These are phyloP conservation scores for Vulpes ferrilata DNA, from an alignment of 2,113 vertebrate species.

Conservation along the genomic window DNA sequence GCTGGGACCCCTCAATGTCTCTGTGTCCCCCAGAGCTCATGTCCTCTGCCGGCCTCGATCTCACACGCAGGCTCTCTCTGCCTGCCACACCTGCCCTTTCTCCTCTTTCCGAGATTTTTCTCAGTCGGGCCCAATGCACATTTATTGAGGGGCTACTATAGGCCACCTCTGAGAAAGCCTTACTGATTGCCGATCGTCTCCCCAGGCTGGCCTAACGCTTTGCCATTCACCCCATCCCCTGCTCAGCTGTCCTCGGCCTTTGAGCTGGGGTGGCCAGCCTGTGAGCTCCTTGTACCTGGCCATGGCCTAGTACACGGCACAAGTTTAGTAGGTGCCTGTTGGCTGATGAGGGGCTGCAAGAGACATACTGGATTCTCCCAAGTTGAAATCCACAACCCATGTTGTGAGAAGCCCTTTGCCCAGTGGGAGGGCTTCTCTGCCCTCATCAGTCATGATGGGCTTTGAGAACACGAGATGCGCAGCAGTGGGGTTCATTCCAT, in stretches of 20 bases:
- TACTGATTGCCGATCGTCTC: not conserved
- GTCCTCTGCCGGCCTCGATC: rapidly evolving
- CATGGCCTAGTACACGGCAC: no score
- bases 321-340: not conserved
- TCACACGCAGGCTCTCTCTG: not conserved
- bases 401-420: not conserved
- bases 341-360: not conserved
- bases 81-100: not conserved
- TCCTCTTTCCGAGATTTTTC: not conserved
- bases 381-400: not conserved
- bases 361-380: not conserved
- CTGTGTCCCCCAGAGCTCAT: not conserved
- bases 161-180: not conserved
- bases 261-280: not conserved
- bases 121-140: no score
- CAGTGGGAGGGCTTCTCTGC: no score
- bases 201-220: not conserved
- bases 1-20: no score
- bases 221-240: no score
- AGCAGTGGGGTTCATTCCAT: rapidly evolving
- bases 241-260: not conserved
- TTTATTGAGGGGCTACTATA: not conserved
- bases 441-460: rapidly evolving
- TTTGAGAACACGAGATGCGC: not conserved
- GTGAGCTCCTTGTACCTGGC: not conserved